phyloP scores from a whole-genome alignment of 2,797 vertebrate genomes.

The Poeciliopsis turneri region DNA sequence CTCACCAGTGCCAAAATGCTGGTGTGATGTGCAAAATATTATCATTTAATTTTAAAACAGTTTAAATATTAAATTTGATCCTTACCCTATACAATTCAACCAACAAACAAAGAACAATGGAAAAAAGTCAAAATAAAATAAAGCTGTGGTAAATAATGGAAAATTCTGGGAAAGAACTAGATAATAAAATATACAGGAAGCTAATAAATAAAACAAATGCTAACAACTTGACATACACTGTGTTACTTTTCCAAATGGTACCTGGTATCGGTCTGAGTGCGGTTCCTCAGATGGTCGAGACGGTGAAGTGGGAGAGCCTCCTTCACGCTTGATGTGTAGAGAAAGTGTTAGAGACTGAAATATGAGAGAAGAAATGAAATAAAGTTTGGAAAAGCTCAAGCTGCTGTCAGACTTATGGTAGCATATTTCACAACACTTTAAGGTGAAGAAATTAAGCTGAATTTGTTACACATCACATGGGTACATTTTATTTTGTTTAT shows the following conservation, averaged over 20 bases:
- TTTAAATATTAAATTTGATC: not conserved
- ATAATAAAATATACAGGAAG: too few relatives aligned
- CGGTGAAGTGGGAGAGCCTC: slow-evolving; percentile 87
- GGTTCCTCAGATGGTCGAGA: slow-evolving; percentile 88
- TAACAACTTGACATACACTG: not conserved
- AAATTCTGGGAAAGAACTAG: too few relatives aligned
- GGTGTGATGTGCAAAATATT: not conserved
- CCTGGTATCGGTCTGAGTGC: slow-evolving; percentile 97
- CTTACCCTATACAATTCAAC: not conserved
- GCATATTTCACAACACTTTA: not conserved
- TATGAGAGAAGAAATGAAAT: not conserved
- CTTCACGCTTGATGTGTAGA: slow-evolving; percentile 94
- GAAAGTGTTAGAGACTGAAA: slow-evolving; percentile 89
- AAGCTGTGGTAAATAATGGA: not conserved
- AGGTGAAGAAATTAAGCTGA: not conserved
- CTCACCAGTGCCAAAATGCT: not conserved
- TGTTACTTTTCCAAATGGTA: slow-evolving; percentile 9
- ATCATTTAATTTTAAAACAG: not conserved
- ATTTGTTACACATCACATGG: not conserved
- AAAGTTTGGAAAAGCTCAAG: slow-evolving; percentile 9
- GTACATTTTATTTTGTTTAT: not conserved
- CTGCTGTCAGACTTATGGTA: not conserved
- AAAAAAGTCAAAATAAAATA: not conserved
- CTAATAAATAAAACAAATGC: not conserved
- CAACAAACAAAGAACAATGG: not conserved